phyloP scores from a whole-genome alignment of 2,888 invertebrate species.

The Plebejus melissa region DNA sequence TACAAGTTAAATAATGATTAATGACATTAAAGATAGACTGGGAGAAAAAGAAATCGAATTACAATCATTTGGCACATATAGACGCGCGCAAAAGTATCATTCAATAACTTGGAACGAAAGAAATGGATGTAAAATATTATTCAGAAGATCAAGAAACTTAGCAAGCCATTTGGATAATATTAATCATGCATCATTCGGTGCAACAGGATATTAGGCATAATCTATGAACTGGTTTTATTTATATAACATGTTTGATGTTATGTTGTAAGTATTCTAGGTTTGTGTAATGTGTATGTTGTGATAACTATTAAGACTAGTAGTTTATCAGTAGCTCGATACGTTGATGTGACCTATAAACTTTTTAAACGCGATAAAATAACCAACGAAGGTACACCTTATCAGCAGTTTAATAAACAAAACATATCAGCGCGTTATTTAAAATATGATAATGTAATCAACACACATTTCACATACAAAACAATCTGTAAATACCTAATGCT shows the following conservation, averaged over 20 bases:
- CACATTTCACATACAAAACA: not conserved
- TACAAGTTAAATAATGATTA: slow-evolving; percentile 2
- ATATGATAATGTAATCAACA: slow-evolving; percentile 10
- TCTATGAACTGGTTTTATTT: not conserved
- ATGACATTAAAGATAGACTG: not conserved
- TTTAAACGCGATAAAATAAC: not conserved
- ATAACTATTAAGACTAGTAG: slow-evolving; percentile 26
- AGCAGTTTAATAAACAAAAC: not conserved
- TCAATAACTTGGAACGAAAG: not conserved
- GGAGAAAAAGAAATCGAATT: not conserved
- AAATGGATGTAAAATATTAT: not conserved
- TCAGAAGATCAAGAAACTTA: not conserved
- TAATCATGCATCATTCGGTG: not conserved
- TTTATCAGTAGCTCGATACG: slow-evolving; percentile 1
- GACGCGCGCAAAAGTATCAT: not conserved
- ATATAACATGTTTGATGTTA: not conserved
- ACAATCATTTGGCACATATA: not conserved
- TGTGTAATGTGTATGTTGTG: not conserved
- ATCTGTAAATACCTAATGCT: slow-evolving; percentile 9
- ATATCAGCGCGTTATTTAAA: not conserved
- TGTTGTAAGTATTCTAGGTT: not conserved
- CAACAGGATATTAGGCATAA: not conserved
- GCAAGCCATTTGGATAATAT: not conserved
- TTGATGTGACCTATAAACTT: slow-evolving; percentile 16
- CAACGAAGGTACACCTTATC: slow-evolving; percentile 25